Evolutionary conservation across 2,888 invertebrate genomes (phyloP), one percentile per base, ranked within the genome.

Genomic region (Julus scandinavius): DNA sequence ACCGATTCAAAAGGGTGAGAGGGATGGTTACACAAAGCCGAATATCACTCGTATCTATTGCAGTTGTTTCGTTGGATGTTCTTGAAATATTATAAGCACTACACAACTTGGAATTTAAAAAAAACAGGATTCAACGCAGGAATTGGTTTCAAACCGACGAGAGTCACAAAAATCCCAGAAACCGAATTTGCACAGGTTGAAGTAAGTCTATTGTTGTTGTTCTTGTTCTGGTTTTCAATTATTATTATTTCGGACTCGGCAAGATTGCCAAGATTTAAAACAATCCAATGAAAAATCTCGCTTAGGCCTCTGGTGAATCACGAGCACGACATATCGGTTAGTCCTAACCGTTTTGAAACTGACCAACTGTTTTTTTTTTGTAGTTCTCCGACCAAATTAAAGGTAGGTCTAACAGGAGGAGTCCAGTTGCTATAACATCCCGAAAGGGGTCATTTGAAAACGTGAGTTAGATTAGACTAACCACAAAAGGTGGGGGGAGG

Each of bases 261-360:
- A 45, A 45, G 41, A 45, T 6, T 45, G 54, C 54, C 15, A 54
- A 9, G 54, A 15, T 7, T 7, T 49, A 49, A 49, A 49, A 7
- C 49, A 7, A 49, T 49, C 9, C 2, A 11, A 13, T 9, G 4
- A 54, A 45, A 2, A 58, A 17, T 58, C 58, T 17, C 1, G 29
- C 29, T 29, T 72, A 72, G 72, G 29, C 72, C 72, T 72, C 72
- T 72, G 72, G 72, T 72, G 72, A 72, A 72, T 72, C n/a, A 9
- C 29, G 9, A 72, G 15, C 29, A 20, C n/a, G n/a, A n/a, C n/a
- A n/a, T n/a, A n/a, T n/a, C n/a, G n/a, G 63, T n/a, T 5, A 63
- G 7, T 54, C 54, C 54, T 54, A 15, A 54, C 15, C 72, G 20
- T 6, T 7, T 20, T 54, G 15, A 72, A 63, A 17, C 29, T n/a